Evolutionary conservation across 2,113 vertebrate genomes (phyloP).

Genomic region (Cranoglanis bouderius): DNA sequence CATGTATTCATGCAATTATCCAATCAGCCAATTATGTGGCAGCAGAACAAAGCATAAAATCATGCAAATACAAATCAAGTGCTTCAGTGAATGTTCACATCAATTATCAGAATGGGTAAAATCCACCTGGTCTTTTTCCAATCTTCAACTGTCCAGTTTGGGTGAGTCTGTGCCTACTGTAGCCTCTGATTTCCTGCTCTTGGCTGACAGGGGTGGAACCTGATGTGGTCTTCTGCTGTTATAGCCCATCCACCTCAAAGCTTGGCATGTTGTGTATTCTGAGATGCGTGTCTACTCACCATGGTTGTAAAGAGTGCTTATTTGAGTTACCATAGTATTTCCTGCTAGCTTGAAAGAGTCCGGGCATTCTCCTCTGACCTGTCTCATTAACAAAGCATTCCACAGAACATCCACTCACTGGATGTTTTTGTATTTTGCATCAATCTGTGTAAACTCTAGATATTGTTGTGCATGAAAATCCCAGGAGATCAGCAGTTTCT

Average conservation of each 20-base stretch:
- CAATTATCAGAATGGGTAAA: neutral
- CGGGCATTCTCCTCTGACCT: neutral
- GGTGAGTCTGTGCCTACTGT: neutral
- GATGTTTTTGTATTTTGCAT: neutral
- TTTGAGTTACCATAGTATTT: neutral
- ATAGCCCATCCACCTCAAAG: neutral
- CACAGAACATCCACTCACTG: neutral
- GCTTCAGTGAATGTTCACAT: neutral
- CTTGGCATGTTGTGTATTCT: neutral
- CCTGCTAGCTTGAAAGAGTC: neutral
- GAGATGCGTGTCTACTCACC: neutral
- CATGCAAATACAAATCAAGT: neutral
- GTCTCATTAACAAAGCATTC: neutral
- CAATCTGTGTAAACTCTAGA: neutral
- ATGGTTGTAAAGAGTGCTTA: neutral
- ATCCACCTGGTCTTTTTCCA: neutral
- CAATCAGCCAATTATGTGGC: neutral
- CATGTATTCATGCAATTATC: neutral
- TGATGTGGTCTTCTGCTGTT: neutral
- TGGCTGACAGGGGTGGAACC: neutral
- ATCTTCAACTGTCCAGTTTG: neutral
- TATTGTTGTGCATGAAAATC: neutral
- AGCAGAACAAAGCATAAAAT: neutral
- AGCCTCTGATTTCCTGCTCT: neutral
- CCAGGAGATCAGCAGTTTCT: neutral